Conservation (phyloP, 2,113 vertebrate genomes). For the Phasianus colchicus region DNA sequence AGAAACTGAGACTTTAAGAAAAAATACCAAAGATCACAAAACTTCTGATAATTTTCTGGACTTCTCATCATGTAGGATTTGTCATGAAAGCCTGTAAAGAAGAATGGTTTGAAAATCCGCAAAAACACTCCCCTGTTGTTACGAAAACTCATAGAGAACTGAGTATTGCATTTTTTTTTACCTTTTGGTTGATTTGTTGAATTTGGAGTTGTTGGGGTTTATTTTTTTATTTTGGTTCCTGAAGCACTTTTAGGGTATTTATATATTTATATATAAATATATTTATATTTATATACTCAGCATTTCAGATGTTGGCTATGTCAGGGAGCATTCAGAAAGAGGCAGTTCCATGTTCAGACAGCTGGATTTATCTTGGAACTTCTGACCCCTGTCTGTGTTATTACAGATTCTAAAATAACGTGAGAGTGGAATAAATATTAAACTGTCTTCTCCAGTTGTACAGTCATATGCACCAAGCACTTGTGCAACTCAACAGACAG, state of each 20-base stretch:
- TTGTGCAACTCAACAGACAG: background rate
- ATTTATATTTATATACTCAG: background rate
- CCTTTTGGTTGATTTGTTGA: background rate
- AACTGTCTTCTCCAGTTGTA: background rate
- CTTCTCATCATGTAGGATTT: conserved; percentile 22
- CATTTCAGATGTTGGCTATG: background rate
- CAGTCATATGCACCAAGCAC: background rate
- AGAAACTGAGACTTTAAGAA: conserved; percentile 2
- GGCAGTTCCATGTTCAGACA: background rate
- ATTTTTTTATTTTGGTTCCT: background rate
- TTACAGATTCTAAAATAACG: background rate
- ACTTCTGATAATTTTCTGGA: conserved; percentile 33
- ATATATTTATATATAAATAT: no score
- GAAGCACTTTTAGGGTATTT: background rate
- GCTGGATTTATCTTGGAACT: background rate
- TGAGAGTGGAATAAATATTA: background rate
- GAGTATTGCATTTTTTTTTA: background rate
- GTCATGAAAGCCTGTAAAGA: background rate
- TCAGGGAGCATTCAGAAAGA: background rate
- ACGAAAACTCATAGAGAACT: background rate
- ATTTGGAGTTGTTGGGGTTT: background rate
- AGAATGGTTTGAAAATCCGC: background rate
- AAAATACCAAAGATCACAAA: conserved; percentile 41
- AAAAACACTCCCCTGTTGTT: conserved; percentile 24
- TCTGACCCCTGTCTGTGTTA: background rate